Percentiles rank a stretch among this genome's conserved stretches.
Evolutionary conservation across 2,888 invertebrate species (phyloP).

Genomic region (Slavum lentiscoides): DNA sequence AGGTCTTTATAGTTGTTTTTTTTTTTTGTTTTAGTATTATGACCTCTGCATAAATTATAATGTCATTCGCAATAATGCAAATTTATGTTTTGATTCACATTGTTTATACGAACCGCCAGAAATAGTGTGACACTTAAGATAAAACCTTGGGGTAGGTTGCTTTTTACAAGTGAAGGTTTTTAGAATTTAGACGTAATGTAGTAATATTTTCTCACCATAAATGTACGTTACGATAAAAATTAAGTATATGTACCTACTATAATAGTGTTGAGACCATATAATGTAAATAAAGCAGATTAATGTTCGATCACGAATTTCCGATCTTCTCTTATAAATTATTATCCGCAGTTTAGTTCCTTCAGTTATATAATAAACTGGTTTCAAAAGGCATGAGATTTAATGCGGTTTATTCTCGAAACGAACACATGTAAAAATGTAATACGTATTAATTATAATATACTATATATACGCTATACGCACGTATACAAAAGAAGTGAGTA

Average conservation of each 20-base stretch:
- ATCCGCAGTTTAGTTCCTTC: no score
- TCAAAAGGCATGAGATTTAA: background rate
- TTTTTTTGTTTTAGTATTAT: constrained; percentile 11
- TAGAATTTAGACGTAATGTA: constrained; percentile 4
- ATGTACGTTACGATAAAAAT: background rate
- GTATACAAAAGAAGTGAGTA: background rate
- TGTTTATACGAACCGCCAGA: background rate
- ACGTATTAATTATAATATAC: background rate
- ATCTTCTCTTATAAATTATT: no score
- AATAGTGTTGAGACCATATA: background rate
- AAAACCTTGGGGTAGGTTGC: constrained; percentile 12
- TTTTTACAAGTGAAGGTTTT: constrained; percentile 18
- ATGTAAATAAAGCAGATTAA: background rate
- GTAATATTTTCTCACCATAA: background rate
- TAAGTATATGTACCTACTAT: no score
- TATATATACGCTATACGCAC: background rate
- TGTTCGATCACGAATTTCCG: no score
- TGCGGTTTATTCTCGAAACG: background rate
- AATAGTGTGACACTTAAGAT: background rate
- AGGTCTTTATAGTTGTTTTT: background rate
- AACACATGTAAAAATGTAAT: background rate
- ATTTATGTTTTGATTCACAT: background rate
- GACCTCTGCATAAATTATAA: background rate
- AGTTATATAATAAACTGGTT: background rate
- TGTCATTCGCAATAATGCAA: constrained; percentile 5